phyloP scores from a whole-genome alignment of 2,888 invertebrate genomes.

The Deilephila porcellus region DNA sequence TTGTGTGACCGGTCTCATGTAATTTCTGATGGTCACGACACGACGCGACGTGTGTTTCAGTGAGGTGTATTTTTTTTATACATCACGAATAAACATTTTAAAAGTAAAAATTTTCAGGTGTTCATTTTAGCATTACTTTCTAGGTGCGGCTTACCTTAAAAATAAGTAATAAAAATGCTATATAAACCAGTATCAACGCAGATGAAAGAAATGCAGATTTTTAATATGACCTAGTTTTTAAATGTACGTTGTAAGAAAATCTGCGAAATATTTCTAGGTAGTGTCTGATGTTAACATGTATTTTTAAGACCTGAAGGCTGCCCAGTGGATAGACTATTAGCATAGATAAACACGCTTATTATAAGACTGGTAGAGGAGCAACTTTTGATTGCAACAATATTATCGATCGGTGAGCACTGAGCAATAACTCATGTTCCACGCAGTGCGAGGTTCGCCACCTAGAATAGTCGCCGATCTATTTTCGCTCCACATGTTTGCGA shows the following conservation, averaged over 20 bases:
- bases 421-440: conserved; percentile 1
- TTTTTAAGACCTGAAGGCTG: neutral
- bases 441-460: neutral
- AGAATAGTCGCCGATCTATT: conserved; percentile 13
- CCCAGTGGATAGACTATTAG: neutral
- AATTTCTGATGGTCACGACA: too few species aligned
- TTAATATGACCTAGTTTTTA: conserved; percentile 21
- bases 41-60: neutral
- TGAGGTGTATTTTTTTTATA: neutral
- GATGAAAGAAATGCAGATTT: conserved; percentile 26
- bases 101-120: neutral
- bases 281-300: conserved; percentile 4
- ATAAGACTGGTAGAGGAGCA: neutral
- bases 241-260: neutral
- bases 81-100: too few species aligned
- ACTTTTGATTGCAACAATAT: neutral
- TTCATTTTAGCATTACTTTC: neutral
- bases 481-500: conserved; percentile 20
- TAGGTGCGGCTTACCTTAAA: neutral
- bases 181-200: neutral
- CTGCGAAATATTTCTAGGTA: neutral
- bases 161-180: conserved; percentile 3
- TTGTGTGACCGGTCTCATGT: too few species aligned
- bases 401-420: conserved; percentile 5
- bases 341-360: neutral